Percentiles rank a stretch among this genome's conserved stretches.
Evolutionary conservation across 2,888 invertebrate species (phyloP).

Genomic region (Ecdyonurus torrentis): DNA sequence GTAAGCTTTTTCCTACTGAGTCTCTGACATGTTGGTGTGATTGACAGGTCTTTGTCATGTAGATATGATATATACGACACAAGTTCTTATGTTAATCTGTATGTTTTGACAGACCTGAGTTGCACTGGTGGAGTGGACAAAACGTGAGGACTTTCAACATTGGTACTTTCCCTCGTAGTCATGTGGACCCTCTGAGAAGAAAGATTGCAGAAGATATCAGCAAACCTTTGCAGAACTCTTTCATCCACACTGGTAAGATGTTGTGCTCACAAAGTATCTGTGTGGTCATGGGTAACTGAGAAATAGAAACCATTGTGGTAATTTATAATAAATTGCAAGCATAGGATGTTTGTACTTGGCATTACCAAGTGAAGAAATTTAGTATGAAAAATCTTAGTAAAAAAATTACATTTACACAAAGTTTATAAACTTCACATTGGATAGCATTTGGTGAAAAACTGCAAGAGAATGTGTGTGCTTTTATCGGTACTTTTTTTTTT

Average conservation of each 20-base stretch:
- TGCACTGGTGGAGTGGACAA: slow-evolving; percentile 94
- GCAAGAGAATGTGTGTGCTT: too few relatives aligned
- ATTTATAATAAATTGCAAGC: too few relatives aligned
- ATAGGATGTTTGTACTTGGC: too few relatives aligned
- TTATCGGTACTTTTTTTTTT: too few relatives aligned
- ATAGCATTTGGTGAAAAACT: too few relatives aligned
- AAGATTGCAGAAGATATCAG: slow-evolving; percentile 55
- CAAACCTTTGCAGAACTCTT: slow-evolving; percentile 60
- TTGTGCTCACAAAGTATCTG: neutral
- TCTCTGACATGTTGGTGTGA: neutral
- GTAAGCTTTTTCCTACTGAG: neutral
- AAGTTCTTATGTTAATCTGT: neutral
- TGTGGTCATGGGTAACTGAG: too few relatives aligned
- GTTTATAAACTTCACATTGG: too few relatives aligned
- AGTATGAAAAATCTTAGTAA: too few relatives aligned
- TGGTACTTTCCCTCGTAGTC: slow-evolving; percentile 70
- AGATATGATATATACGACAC: neutral
- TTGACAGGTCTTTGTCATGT: neutral
- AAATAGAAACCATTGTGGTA: too few relatives aligned
- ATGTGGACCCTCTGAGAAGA: slow-evolving; percentile 52
- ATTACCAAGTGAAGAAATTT: too few relatives aligned
- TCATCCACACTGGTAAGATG: slow-evolving; percentile 54
- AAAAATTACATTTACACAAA: too few relatives aligned
- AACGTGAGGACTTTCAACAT: slow-evolving; percentile 78
- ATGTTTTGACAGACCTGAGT: slow-evolving; percentile 41